phyloP scores from a whole-genome alignment of 64 coral and sea anemone genomes.

The Hydrozoanthus tunicans region DNA sequence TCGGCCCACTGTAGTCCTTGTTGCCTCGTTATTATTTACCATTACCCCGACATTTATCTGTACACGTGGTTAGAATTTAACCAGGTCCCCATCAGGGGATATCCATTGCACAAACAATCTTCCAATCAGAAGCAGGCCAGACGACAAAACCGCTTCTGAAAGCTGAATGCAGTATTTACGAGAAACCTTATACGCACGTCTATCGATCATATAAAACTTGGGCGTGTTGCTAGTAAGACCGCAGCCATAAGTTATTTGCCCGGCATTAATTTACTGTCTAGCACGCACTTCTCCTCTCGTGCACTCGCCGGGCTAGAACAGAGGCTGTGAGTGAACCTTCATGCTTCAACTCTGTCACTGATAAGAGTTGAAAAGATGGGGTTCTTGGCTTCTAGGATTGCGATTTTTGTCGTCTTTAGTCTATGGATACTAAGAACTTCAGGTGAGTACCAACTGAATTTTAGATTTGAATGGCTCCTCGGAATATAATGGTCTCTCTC shows the following conservation, averaged over 20 bases:
- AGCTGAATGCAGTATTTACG: slow-evolving; percentile 57
- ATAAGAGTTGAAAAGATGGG: slow-evolving; percentile 63
- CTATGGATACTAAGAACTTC: not conserved
- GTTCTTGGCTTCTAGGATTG: slow-evolving; percentile 64
- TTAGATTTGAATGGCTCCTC: not conserved
- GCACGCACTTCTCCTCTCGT: slow-evolving; percentile 47
- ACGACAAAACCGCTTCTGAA: slow-evolving; percentile 61
- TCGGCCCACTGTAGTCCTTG: slow-evolving; percentile 22
- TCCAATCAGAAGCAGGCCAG: slow-evolving; percentile 56
- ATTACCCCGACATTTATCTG: not conserved
- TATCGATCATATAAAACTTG: slow-evolving; percentile 63
- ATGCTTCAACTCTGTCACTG: slow-evolving; percentile 40
- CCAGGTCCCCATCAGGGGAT: slow-evolving; percentile 41
- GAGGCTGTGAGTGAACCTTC: slow-evolving; percentile 56
- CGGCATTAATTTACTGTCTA: slow-evolving; percentile 68
- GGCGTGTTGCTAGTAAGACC: slow-evolving; percentile 33
- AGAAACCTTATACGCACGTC: slow-evolving; percentile 51
- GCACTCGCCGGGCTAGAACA: slow-evolving; percentile 59
- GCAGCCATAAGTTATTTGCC: slow-evolving; percentile 68
- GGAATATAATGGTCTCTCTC: too few relatives aligned
- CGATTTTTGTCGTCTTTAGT: slow-evolving; percentile 21
- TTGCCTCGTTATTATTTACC: not conserved
- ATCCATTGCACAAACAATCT: slow-evolving; percentile 59
- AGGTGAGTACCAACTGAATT: not conserved
- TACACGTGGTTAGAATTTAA: slow-evolving; percentile 57